A percentile compares a stretch with the other conserved stretches of the same genome.
These are phyloP conservation scores for Cydia pomonella DNA, from an alignment of 1,140 invertebrate genomes.

Conservation along the genomic window DNA sequence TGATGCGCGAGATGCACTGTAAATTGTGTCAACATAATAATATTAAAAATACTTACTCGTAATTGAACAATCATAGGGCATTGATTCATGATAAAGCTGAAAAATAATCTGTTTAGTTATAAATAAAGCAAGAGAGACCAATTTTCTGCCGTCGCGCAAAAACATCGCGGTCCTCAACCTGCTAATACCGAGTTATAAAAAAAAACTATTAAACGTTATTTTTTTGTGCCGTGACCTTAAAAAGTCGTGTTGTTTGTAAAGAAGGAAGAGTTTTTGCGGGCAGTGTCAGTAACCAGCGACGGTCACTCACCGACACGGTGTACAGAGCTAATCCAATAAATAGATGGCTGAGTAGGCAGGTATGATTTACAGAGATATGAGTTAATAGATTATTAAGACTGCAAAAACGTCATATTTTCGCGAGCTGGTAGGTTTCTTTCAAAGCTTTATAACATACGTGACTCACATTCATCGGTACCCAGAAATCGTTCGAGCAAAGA, in stretches of 20 bases:
- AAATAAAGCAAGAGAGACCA: not conserved
- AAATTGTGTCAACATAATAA: too few relatives aligned
- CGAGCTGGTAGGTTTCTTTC: too few relatives aligned
- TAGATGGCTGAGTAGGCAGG: not conserved
- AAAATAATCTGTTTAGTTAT: not conserved
- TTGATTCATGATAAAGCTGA: not conserved
- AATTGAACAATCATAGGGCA: not conserved
- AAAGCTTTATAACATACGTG: too few relatives aligned
- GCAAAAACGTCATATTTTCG: not conserved
- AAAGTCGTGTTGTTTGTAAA: constrained; percentile 30
- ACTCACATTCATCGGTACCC: too few relatives aligned
- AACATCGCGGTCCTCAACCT: constrained; percentile 25
- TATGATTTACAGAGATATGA: not conserved
- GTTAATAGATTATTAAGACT: not conserved
- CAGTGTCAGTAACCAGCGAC: constrained; percentile 53
- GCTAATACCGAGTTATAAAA: constrained; percentile 5
- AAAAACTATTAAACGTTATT: constrained; percentile 20
- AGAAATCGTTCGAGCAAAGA: too few relatives aligned
- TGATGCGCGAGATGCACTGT: too few relatives aligned
- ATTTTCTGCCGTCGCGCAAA: not conserved
- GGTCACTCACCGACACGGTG: constrained; percentile 56
- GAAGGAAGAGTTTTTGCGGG: constrained; percentile 24
- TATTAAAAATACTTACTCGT: too few relatives aligned
- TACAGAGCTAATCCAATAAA: constrained; percentile 37
- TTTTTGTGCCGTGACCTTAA: constrained; percentile 25